phyloP scores from a whole-genome alignment of 2,113 vertebrate genomes.

The Grantiella picta region DNA sequence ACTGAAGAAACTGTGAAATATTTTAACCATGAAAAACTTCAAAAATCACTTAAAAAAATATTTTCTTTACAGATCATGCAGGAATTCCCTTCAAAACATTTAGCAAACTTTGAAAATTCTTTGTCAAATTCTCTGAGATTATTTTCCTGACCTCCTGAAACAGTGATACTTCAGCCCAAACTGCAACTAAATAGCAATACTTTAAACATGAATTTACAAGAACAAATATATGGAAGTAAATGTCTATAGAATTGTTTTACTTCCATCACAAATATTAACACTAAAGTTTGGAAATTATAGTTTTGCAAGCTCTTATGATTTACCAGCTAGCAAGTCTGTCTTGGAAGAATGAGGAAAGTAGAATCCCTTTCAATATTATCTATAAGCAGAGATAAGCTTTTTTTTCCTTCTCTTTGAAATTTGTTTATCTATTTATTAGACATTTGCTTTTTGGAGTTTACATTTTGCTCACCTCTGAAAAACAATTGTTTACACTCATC shows the following conservation, averaged over 20 bases:
- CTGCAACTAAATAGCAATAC: not conserved
- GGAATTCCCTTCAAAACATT: not conserved
- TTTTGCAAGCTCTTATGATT: not conserved
- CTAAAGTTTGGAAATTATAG: not conserved
- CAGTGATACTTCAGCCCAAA: not conserved
- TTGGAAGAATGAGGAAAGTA: not conserved
- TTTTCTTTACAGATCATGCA: not conserved
- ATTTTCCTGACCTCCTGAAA: not conserved
- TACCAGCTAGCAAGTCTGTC: not conserved
- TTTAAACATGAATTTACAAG: not conserved
- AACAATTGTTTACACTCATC: not conserved
- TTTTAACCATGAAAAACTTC: accelerated
- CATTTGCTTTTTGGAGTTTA: not conserved
- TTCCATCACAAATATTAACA: not conserved
- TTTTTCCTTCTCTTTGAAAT: not conserved
- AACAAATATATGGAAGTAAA: not conserved
- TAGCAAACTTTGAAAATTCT: not conserved
- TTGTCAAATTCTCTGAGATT: not conserved
- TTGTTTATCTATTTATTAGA: not conserved
- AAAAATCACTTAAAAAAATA: not conserved
- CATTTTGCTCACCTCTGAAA: not conserved
- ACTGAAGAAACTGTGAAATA: not conserved
- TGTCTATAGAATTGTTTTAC: not conserved
- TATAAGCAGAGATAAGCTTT: not conserved
- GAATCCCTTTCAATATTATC: not conserved